Percentiles rank a stretch among this genome's conserved stretches.
These are phyloP conservation scores for Pantherophis vulpinus DNA, from an alignment of 2,797 vertebrate genomes.

Conservation along the genomic window DNA sequence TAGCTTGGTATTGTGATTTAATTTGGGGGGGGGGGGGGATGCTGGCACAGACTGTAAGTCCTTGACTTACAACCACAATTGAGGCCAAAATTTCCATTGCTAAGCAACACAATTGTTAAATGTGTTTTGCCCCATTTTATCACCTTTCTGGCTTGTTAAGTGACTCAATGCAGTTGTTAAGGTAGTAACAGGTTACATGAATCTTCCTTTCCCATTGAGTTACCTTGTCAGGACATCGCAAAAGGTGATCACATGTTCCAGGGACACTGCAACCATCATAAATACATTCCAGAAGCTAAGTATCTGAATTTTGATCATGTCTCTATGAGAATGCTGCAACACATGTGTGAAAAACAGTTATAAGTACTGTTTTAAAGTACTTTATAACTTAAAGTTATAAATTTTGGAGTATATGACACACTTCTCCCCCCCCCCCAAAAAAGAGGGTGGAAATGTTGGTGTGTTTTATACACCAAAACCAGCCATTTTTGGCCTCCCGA, in stretches of 20 bases:
- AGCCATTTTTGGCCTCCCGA: no score
- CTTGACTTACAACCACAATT: neutral
- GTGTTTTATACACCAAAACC: no score
- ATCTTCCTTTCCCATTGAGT: neutral
- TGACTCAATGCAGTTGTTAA: neutral
- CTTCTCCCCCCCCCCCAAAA: no score
- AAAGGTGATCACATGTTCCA: neutral
- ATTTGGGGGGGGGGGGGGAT: neutral
- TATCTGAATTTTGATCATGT: neutral
- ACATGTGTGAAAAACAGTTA: neutral
- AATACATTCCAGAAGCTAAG: neutral
- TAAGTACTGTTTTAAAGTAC: neutral
- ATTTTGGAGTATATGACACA: no score
- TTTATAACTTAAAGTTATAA: no score
- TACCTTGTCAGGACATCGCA: neutral
- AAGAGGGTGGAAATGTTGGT: no score
- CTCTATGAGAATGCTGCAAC: neutral
- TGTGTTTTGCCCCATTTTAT: neutral
- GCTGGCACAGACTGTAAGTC: neutral
- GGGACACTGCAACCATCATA: neutral
- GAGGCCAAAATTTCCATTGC: neutral
- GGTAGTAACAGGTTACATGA: neutral
- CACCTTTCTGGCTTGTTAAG: neutral
- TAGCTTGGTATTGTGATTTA: neutral
- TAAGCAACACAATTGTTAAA: neutral